Base-by-base conservation (phyloP, 2,888 invertebrate genomes). In the Eudemis profundana region DNA sequence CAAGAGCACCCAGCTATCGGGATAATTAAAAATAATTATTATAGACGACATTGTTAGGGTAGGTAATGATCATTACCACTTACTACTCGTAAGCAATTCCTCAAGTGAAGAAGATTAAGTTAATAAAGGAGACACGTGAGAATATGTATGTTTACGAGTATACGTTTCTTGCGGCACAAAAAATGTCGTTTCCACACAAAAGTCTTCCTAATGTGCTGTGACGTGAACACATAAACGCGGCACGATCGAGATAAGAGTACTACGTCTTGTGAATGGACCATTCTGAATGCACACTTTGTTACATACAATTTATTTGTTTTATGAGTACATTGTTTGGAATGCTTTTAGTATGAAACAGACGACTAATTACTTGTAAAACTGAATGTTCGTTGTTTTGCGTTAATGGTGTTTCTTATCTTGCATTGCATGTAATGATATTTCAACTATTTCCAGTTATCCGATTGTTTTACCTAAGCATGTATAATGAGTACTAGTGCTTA, bases 221-320 rank as follows among this genome's bases (percentile, higher is more conserved):
- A 17, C 61, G 61, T 46, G 17, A 17, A 51, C 38, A 46, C 33
- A 53, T 36, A 49, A 60, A 40, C 21, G 29, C 29, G 10, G 15
- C 46, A 38, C 15, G 42, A 61, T 53, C 46, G n/a, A 54, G 54
- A 62, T 62, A 62, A 62, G 46, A 27, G 10, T 42, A 44, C 47
- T 38, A 40, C 40, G 33, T 54, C 27, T 54, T 38, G n/a, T 47
- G 47, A 53, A 53, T 61, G 27, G 27, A 27, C 15, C n/a, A 19
- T 36, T 51, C 12, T 17, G 17, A 36, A 36, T 19, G n/a, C 19
- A 19, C n/a, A 8, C n/a, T 4, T 33, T 33, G 33, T 33, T 33
- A 33, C 33, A 12, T 33, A 33, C 33, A 10, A 29, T 21, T 19
- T 21, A 14, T 51, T 51, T 19, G 17, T 51, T 7, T 21, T 7